These are phyloP conservation scores for Eulemur coronatus DNA, from an alignment of 2,797 vertebrate species.

Conservation along the genomic window DNA sequence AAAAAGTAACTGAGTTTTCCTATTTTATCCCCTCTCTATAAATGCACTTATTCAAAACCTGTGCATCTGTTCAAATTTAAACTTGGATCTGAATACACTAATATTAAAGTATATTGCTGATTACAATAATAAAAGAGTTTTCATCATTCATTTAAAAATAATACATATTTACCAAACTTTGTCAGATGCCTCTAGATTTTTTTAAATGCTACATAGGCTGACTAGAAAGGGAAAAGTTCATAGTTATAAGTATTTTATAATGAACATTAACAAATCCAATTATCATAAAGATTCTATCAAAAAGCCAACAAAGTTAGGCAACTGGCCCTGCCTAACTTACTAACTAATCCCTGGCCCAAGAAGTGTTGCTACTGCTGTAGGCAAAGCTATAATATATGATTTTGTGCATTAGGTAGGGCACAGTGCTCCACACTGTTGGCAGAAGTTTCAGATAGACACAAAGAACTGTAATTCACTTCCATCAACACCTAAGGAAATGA, in stretches of 20 bases:
- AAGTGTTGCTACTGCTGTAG: background rate
- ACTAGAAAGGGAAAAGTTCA: background rate
- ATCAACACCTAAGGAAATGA: constrained; percentile 51
- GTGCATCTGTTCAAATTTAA: background rate
- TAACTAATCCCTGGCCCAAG: background rate
- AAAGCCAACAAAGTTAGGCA: constrained; percentile 10
- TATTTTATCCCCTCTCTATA: background rate
- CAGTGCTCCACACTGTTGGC: background rate
- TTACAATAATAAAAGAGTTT: background rate
- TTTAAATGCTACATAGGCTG: background rate
- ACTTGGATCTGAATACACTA: background rate
- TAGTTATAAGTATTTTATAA: constrained; percentile 12
- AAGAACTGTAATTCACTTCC: constrained; percentile 10
- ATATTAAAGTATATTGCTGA: background rate
- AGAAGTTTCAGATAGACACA: constrained; percentile 29
- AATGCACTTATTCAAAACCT: background rate
- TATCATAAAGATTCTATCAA: background rate
- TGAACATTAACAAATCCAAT: background rate
- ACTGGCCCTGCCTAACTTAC: background rate
- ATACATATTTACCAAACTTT: background rate
- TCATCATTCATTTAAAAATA: background rate
- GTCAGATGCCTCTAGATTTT: background rate
- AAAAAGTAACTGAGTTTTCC: background rate
- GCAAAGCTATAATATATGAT: background rate
- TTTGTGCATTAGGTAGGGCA: background rate